Base-by-base conservation (phyloP, 2,797 vertebrate genomes). In the Simalia tracyae region DNA sequence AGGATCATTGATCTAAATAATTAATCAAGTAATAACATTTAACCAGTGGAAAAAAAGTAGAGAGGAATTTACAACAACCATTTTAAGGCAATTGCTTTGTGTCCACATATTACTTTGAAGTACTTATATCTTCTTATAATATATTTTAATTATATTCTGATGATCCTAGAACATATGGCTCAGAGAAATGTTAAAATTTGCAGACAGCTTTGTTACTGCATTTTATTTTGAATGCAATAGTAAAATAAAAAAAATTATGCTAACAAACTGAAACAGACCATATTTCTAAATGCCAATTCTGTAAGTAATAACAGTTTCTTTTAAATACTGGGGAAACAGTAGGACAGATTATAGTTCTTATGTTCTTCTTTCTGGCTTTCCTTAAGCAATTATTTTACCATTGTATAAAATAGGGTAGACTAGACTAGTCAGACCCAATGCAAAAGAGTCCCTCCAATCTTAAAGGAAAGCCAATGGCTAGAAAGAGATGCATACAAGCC, bases 71-170 rank as follows among this genome's bases (percentile, higher is more conserved):
- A 50, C 2, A 3, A 50, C 2, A 3, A 50, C 86, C 24, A 36
- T 90, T 93, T 85, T 90, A 19, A 86, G 4, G 87, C 24, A 76
- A 28, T 2, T 87, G 17, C 50, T 92, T 90, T 81, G 4, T 87
- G 68, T 31, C 6, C n/a, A 26, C 26, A 86, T 8, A 57, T 63
- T 92, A 57, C 54, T 50, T 92, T 91, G 60, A 61, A 92, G 28
- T 24, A 92, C 12, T 36, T 91, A 54, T 36, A 22, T 84, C 1
- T 84, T 54, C 61, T 93, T 42, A 3, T 81, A 93, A 72, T 5
- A 92, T 91, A 46, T 26, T 92, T 2, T 85, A 92, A 60, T 94
- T 94, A 92, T 93, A 3, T 19, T 84, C n/a, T 90, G 26, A 81
- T 0, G 0, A 93, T 63, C 14, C 1, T 89, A 28, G 93, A 91